Evolutionary conservation across 2,797 vertebrate species (phyloP).

Genomic region (Syngnathus acus): DNA sequence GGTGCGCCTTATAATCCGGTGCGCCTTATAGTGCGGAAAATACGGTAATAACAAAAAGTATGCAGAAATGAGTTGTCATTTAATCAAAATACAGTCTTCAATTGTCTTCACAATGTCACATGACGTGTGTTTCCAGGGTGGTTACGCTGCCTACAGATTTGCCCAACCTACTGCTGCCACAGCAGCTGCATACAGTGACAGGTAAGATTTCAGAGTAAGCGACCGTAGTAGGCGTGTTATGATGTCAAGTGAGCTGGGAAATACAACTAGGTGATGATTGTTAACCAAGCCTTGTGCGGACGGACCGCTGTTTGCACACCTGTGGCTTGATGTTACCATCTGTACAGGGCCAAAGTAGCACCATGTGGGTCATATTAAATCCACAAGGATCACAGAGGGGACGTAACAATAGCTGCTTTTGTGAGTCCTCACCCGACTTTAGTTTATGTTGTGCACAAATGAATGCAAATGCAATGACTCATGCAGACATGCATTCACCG

Average conservation of each 20-base stretch:
- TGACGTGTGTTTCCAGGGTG: slow-evolving; percentile 72
- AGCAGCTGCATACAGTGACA: slow-evolving; percentile 97
- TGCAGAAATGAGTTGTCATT: background rate
- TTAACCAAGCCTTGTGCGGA: background rate
- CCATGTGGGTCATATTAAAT: slow-evolving; percentile 19
- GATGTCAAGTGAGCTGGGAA: background rate
- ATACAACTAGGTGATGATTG: background rate
- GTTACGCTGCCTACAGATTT: slow-evolving; percentile 94
- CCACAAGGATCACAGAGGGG: slow-evolving; percentile 20
- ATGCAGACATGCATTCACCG: slow-evolving; percentile 17
- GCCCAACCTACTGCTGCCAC: slow-evolving; percentile 93
- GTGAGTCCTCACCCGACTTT: slow-evolving; percentile 6
- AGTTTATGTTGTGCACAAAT: background rate
- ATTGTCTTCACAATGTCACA: slow-evolving; percentile 13
- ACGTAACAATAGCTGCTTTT: slow-evolving; percentile 23
- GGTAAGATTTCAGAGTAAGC: slow-evolving; percentile 71
- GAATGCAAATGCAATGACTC: slow-evolving; percentile 13
- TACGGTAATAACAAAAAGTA: no score
- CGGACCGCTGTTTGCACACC: background rate
- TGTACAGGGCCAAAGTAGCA: slow-evolving; percentile 11
- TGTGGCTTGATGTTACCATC: slow-evolving; percentile 22
- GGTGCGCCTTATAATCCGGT: no score
- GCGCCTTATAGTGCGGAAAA: no score
- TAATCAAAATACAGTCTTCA: background rate
- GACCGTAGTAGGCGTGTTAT: background rate